phyloP scores from a whole-genome alignment of 2,113 vertebrate genomes.

The Syngnathus scovelli region DNA sequence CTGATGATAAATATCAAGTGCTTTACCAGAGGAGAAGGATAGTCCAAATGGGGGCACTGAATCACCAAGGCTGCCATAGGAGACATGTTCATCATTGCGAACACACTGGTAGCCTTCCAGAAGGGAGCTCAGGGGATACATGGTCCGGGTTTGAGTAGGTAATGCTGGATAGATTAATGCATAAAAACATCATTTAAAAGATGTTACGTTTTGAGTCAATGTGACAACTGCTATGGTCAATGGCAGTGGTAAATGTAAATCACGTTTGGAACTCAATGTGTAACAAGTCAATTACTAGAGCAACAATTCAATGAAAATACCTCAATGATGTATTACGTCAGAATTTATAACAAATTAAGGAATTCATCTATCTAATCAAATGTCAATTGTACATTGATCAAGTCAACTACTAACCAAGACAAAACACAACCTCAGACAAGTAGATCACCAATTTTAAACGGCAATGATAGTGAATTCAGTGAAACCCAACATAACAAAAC shows the following conservation, averaged over 20 bases:
- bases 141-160: conserved; percentile 52
- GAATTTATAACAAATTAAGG: background rate
- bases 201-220: background rate
- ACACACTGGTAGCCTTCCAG: conserved; percentile 77
- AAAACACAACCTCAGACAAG: background rate
- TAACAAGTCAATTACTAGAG: background rate
- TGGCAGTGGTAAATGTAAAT: background rate
- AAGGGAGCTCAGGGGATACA: conserved; percentile 77
- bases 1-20: background rate
- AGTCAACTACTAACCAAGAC: background rate
- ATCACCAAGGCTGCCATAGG: conserved; percentile 76
- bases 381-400: background rate
- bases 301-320: background rate
- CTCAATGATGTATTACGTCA: background rate
- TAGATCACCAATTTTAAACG: background rate
- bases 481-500: background rate
- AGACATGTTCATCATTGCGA: conserved; percentile 81
- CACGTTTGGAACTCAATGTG: background rate
- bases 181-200: background rate
- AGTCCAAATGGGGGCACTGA: conserved; percentile 92
- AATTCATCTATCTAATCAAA: background rate
- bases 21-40: conserved; percentile 82
- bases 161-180: conserved; percentile 12
- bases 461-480: background rate
- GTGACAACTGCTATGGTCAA: background rate